Evolutionary conservation across 2,888 invertebrate genomes (phyloP).

Genomic region (Scelioninae gen. 1): DNA sequence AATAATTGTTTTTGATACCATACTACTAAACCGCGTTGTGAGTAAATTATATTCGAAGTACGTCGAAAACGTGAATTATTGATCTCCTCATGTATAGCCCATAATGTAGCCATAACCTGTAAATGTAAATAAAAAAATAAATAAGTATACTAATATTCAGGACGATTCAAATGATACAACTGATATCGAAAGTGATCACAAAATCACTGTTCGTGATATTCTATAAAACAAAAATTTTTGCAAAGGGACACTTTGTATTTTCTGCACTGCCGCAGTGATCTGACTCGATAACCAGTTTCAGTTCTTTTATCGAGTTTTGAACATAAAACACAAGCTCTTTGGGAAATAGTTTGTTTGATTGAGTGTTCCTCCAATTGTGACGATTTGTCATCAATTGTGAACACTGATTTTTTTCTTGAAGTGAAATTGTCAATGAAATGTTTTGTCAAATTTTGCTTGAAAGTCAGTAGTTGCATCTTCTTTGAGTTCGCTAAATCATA

Average conservation of each 20-base stretch:
- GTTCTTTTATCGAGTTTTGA: not conserved
- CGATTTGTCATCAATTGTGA: not conserved
- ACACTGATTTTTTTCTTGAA: constrained; percentile 8
- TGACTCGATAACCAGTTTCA: not conserved
- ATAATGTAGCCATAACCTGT: too few species aligned
- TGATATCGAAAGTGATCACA: not conserved
- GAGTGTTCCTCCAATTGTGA: not conserved
- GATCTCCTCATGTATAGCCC: too few species aligned
- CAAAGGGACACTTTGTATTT: not conserved
- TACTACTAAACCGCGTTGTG: too few species aligned
- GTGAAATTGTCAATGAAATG: constrained; percentile 30
- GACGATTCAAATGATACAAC: not conserved
- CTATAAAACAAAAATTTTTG: not conserved
- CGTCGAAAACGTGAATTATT: too few species aligned
- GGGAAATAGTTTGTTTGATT: not conserved
- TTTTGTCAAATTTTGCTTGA: constrained; percentile 24
- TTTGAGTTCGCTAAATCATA: constrained; percentile 21
- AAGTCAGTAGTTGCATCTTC: constrained; percentile 18
- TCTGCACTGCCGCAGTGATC: not conserved
- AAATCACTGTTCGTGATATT: not conserved
- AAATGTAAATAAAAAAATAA: too few species aligned
- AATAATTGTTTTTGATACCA: too few species aligned
- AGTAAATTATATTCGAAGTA: too few species aligned
- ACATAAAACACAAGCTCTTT: not conserved
- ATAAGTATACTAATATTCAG: not conserved